Conservation (phyloP, 2,113 vertebrate species). For the Cyanistes caeruleus region DNA sequence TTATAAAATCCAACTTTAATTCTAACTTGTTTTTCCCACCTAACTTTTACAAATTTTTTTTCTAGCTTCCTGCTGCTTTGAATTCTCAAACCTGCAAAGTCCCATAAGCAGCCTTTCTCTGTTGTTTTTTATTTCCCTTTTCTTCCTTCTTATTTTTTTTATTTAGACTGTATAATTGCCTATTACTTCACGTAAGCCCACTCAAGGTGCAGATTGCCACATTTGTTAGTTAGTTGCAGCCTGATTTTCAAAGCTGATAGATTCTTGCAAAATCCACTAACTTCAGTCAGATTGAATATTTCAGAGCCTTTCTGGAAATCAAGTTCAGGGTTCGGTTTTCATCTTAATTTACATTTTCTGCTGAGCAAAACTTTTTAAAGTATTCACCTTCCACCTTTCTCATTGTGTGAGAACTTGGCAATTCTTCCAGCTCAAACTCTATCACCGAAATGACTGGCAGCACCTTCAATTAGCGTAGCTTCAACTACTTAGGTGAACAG, state of each 20-base stretch:
- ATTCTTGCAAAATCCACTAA: not conserved
- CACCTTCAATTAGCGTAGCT: conserved; percentile 64
- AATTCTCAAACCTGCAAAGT: not conserved
- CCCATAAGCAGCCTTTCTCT: not conserved
- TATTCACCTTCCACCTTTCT: conserved; percentile 22
- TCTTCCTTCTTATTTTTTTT: not conserved
- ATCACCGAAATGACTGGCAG: conserved; percentile 42
- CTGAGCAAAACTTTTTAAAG: not conserved
- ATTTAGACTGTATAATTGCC: not conserved
- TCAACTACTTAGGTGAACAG: conserved; percentile 32
- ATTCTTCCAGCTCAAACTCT: conserved; percentile 9
- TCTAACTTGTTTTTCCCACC: not conserved
- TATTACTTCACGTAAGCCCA: not conserved
- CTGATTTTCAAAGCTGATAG: not conserved
- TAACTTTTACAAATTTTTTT: not conserved
- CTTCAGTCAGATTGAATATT: not conserved
- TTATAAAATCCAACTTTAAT: not conserved
- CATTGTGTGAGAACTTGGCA: not conserved
- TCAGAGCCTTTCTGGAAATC: not conserved
- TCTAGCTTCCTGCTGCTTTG: not conserved
- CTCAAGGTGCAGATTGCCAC: not conserved
- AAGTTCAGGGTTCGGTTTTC: not conserved
- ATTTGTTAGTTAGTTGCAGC: not conserved
- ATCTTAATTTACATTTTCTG: not conserved
- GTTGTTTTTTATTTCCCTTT: not conserved